A percentile compares a stretch with the other conserved stretches of the same genome.
These are phyloP conservation scores for Bombyx mandarina DNA, from an alignment of 1,140 invertebrate genomes.

Conservation along the genomic window DNA sequence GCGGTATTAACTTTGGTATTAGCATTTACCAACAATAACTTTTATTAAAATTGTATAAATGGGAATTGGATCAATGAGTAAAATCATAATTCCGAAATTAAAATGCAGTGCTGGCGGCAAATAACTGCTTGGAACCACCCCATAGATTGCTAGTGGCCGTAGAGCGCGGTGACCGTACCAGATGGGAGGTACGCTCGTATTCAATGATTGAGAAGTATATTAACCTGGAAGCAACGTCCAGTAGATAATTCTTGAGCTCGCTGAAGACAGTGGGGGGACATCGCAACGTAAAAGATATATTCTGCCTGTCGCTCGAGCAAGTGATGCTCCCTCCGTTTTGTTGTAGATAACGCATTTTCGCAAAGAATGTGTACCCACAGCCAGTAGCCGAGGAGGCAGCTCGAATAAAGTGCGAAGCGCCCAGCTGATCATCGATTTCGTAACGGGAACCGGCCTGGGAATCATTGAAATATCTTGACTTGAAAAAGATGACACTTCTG, in stretches of 20 bases:
- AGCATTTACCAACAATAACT: too few relatives aligned
- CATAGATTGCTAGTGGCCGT: background rate
- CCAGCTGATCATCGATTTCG: slow-evolving; percentile 36
- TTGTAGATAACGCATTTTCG: slow-evolving; percentile 36
- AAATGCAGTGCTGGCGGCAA: background rate
- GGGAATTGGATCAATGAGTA: too few relatives aligned
- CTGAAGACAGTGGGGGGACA: slow-evolving; percentile 28
- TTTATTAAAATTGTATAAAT: too few relatives aligned
- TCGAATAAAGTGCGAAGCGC: slow-evolving; percentile 42
- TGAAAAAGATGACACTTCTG: background rate
- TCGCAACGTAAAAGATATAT: slow-evolving; percentile 35
- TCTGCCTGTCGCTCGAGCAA: slow-evolving; percentile 35
- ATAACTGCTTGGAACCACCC: background rate
- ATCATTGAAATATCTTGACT: slow-evolving; percentile 1
- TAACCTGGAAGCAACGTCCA: slow-evolving; percentile 41
- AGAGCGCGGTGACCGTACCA: background rate
- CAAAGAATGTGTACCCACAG: slow-evolving; percentile 22
- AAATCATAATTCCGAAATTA: too few relatives aligned
- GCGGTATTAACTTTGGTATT: too few relatives aligned
- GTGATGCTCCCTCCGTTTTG: slow-evolving; percentile 35
- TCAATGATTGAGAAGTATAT: background rate
- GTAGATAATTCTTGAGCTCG: slow-evolving; percentile 36
- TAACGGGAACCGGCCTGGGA: slow-evolving; percentile 45
- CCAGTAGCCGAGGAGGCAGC: slow-evolving; percentile 24
- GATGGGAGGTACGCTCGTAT: too few relatives aligned